A percentile compares a stretch with the other conserved stretches of the same genome.
These are phyloP conservation scores for Drepana falcataria DNA, from an alignment of 2,888 invertebrate genomes.

Conservation along the genomic window DNA sequence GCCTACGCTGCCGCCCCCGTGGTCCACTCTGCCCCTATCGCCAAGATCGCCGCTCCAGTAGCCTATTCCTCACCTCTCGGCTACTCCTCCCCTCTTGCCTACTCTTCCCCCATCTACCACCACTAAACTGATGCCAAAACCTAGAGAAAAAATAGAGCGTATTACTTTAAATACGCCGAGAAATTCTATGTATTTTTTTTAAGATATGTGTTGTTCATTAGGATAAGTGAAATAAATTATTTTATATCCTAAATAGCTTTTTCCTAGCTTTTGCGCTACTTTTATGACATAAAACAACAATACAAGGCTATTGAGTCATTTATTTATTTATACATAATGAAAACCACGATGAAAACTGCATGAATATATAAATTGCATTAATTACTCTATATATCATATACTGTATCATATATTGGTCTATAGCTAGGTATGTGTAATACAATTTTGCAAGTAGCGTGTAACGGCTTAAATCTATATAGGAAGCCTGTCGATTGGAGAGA, in stretches of 20 bases:
- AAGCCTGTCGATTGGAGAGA: no score
- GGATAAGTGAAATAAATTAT: slow-evolving; percentile 45
- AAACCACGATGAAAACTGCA: no score
- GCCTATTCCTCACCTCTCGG: slow-evolving; percentile 44
- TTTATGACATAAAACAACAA: no score
- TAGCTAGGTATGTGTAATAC: no score
- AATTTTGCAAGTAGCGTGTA: no score
- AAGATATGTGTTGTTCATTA: slow-evolving; percentile 20
- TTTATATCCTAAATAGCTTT: slow-evolving; percentile 24
- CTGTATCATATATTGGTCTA: no score
- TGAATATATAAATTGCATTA: no score
- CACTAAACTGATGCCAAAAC: slow-evolving; percentile 57
- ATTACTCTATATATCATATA: no score
- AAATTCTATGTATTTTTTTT: slow-evolving; percentile 14
- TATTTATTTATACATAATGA: no score
- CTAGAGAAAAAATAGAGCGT: slow-evolving; percentile 33
- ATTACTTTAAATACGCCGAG: slow-evolving; percentile 31
- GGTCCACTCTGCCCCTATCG: slow-evolving; percentile 22
- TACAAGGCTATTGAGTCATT: no score
- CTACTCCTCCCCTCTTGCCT: slow-evolving; percentile 30
- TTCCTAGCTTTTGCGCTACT: slow-evolving; percentile 1
- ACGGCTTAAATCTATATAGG: no score
- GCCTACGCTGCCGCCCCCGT: slow-evolving; percentile 34
- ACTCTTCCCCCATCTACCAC: slow-evolving; percentile 54
- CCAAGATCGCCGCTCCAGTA: slow-evolving; percentile 29